Evolutionary conservation across 2,113 vertebrate genomes (phyloP), one percentile per base, ranked within the genome.

Genomic region (Cyanistes caeruleus): DNA sequence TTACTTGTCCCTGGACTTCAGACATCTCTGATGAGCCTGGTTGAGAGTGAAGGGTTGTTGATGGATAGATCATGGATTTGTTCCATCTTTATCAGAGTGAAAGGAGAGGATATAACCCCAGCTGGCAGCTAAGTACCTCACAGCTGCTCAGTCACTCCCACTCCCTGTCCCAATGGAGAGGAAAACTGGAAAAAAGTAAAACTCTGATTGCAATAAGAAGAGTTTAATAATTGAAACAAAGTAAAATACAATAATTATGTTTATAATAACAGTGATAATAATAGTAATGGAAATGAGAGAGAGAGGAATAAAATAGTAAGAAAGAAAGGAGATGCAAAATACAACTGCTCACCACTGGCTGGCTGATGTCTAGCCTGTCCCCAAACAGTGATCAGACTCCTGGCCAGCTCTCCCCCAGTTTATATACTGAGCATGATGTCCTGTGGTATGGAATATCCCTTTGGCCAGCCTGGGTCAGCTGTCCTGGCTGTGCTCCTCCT

Each of bases 361-460:
- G 68, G 44, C 37, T 58, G 33, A 33, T 67, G 19, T 59, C 60
- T 69, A 74, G 22, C 60, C 52, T 37, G 18, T 59, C 23, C 22
- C 33, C 44, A 46, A 2, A 14, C 20, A 49, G n/a, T 0, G 2
- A 13, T 24, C 5, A 3, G 74, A n/a, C 2, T 11, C 23, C 48
- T 39, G 30, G 39, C n/a, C 60, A 46, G 2, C 9, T 53, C 39
- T 81, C 31, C 19, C 68, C 46, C 24, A 18, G n/a, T 41, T 75
- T n/a, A 3, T n/a, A 2, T 1, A 3, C 53, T 39, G 69, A 14
- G 23, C 10, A 44, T 16, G 33, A 7, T 74, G 59, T 51, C 76
- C 67, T 59, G 3, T 37, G 52, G 19, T 37, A 0, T 39, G 69
- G 46, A 75, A 68, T 18, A 19, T 48, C 78, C 46, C 53, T 82